Evolutionary conservation across 1,140 invertebrate genomes (phyloP), one percentile per base, ranked within the genome.

Genomic region (Episyrphus balteatus): DNA sequence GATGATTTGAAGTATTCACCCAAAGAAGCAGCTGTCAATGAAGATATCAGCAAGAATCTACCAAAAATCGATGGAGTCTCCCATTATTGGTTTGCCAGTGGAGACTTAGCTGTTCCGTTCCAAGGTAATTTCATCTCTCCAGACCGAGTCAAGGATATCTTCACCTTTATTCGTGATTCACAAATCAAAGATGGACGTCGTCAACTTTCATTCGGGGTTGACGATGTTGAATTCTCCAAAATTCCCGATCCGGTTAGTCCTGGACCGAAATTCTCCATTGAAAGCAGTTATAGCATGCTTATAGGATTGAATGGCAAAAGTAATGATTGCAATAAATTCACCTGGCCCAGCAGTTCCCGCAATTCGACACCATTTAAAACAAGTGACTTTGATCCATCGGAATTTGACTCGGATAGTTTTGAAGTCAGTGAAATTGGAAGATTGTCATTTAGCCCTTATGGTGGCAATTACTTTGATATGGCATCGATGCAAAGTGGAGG

Each of bases 201-300:
- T n/a, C 21, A 26, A 26, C 21, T 5, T 26, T 26, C 21, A 3
- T 66, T 66, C 30, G 62, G 62, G 14, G 59, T 65, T 14, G 62
- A 65, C 43, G 34, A 59, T 18, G 47, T 59, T 30, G 62, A 66
- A 19, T 66, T 66, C 10, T 61, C 60, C 47, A 52, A 48, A 32
- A 43, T 52, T 6, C 60, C 58, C 0, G 62, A 66, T 42, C 61
- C 57, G 30, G 57, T 53, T 52, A 40, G 45, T 13, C 52, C 45
- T 1, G 42, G 51, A 17, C 51, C 56, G n/a, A 66, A 59, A 46
- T 62, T 59, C 39, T 66, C 62, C 30, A 61, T 65, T 14, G 62
- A 64, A 42, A 65, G 62, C 36, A 61, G 47, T 48, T 65, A 65
- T 54, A 61, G 62, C 55, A 62, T 65, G 55, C 44, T 66, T 40